A percentile compares a stretch with the other conserved stretches of the same genome.
phyloP scores from a whole-genome alignment of 2,888 invertebrate species.

The Galerucella calmariensis region DNA sequence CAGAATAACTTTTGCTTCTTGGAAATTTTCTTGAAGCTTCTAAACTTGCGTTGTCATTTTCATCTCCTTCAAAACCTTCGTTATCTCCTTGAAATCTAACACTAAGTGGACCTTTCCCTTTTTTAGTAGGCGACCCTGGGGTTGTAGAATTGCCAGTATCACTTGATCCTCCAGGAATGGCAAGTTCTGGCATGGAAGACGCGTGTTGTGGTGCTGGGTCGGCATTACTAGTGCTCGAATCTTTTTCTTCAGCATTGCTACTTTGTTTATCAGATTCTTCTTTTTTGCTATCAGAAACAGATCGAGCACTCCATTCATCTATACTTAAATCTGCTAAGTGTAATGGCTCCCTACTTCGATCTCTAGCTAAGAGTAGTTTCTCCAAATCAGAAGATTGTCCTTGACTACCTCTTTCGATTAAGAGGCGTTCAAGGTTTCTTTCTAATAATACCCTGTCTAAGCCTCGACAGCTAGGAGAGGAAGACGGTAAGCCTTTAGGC shows the following conservation, averaged over 20 bases:
- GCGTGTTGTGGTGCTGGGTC: slow-evolving; percentile 64
- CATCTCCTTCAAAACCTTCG: slow-evolving; percentile 64
- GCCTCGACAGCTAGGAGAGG: slow-evolving; percentile 64
- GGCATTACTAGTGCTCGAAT: slow-evolving; percentile 46
- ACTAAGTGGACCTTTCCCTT: slow-evolving; percentile 63
- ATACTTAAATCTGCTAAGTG: slow-evolving; percentile 70
- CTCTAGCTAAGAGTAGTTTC: slow-evolving; percentile 68
- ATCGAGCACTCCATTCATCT: slow-evolving; percentile 68
- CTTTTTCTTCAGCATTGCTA: slow-evolving; percentile 52
- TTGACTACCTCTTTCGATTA: slow-evolving; percentile 65
- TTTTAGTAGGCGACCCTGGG: slow-evolving; percentile 62
- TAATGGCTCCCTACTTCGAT: slow-evolving; percentile 71
- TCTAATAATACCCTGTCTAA: slow-evolving; percentile 77
- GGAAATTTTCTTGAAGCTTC: slow-evolving; percentile 62
- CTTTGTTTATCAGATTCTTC: slow-evolving; percentile 50
- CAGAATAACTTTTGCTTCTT: slow-evolving; percentile 68
- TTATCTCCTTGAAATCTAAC: slow-evolving; percentile 70
- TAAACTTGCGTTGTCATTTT: slow-evolving; percentile 58
- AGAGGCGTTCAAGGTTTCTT: slow-evolving; percentile 73
- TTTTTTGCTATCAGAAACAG: slow-evolving; percentile 24
- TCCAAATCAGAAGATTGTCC: slow-evolving; percentile 62
- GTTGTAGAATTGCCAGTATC: slow-evolving; percentile 54
- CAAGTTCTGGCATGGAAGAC: slow-evolving; percentile 74
- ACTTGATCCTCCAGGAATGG: slow-evolving; percentile 59
- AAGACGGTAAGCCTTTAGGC: slow-evolving; percentile 49